Base-by-base conservation (phyloP, 2,888 invertebrate species). In the Pseudoips prasinana region DNA sequence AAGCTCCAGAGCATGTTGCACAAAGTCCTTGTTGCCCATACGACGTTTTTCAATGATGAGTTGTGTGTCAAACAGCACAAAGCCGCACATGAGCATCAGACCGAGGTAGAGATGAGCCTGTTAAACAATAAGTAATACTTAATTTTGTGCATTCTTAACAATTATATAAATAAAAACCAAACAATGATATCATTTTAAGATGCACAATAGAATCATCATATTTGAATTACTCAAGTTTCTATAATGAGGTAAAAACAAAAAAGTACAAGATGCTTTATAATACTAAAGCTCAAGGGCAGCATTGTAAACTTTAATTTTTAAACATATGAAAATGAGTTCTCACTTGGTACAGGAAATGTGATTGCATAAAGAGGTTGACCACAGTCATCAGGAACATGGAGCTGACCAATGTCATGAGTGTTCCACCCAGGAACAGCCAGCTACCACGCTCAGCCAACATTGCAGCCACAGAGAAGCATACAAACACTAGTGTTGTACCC, bases 21-120 rank as follows among this genome's bases (percentile, higher is more conserved):
- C 94, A 76, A 95, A 98, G 86, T 99, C 98, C 74, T 94, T 95
- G 90, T 92, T 97, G 41, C 98, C 98, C 82, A 92, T 90, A 46
- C 96, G 92, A 56, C 94, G 92, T 78, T 98, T 98, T 82, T 98
- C 98, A 62, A 98, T 94, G 56, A 98, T 98, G 52, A 96, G 88
- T 86, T 98, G 98, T n/a, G 99, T 99, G 81, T 99, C 99, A 68
- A 96, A 99, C 47, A 99, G 90, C 7, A 99, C 94, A 82, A 98
- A 99, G 37, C 94, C 97, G 71, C 97, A 98, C 95, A 98, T 97
- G 25, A 97, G 90, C 55, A 94, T 90, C 31, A 99, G 90, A 43
- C 98, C 98, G 52, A 96, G 78, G 76, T 98, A 98, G 31, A 98
- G 87, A 66, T 97, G 95, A 42, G 92, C 81, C 93, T 98, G 63